Percentiles rank a stretch among this genome's conserved stretches.
These are phyloP conservation scores for Leuctra nigra DNA, from an alignment of 2,888 invertebrate genomes.

Conservation along the genomic window DNA sequence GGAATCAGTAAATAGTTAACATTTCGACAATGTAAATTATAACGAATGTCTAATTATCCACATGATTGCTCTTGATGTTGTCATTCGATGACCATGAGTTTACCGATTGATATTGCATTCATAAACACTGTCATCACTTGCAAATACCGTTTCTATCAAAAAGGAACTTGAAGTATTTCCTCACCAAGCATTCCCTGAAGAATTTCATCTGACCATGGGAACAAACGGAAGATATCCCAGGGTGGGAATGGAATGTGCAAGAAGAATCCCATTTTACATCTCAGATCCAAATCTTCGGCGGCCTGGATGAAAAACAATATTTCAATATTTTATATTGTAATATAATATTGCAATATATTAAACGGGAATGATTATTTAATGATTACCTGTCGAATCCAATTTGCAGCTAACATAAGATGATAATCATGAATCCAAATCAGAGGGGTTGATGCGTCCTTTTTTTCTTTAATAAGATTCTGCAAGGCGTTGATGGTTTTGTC, in stretches of 20 bases:
- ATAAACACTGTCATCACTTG: too few relatives aligned
- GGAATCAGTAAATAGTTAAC: too few relatives aligned
- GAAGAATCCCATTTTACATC: constrained; percentile 83
- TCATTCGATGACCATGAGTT: too few relatives aligned
- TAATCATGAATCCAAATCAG: constrained; percentile 94
- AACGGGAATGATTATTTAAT: not conserved
- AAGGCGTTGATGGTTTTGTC: constrained; percentile 67
- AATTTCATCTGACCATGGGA: constrained; percentile 92
- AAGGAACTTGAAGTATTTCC: too few relatives aligned
- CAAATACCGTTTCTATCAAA: too few relatives aligned
- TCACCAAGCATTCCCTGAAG: constrained; percentile 82
- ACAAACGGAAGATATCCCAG: constrained; percentile 86
- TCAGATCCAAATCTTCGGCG: constrained; percentile 68
- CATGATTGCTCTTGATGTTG: too few relatives aligned
- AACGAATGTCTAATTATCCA: too few relatives aligned
- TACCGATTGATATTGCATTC: too few relatives aligned
- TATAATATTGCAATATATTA: not conserved
- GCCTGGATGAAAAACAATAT: too few relatives aligned
- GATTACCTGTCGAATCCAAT: constrained; percentile 79
- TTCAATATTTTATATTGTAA: too few relatives aligned
- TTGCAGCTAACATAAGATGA: constrained; percentile 87
- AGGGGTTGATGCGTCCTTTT: constrained; percentile 45
- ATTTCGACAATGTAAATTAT: too few relatives aligned
- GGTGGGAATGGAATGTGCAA: constrained; percentile 93
- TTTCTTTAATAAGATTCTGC: constrained; percentile 17